Base-by-base conservation (phyloP, 1,140 invertebrate genomes). In the Apocrypta bakeri region DNA sequence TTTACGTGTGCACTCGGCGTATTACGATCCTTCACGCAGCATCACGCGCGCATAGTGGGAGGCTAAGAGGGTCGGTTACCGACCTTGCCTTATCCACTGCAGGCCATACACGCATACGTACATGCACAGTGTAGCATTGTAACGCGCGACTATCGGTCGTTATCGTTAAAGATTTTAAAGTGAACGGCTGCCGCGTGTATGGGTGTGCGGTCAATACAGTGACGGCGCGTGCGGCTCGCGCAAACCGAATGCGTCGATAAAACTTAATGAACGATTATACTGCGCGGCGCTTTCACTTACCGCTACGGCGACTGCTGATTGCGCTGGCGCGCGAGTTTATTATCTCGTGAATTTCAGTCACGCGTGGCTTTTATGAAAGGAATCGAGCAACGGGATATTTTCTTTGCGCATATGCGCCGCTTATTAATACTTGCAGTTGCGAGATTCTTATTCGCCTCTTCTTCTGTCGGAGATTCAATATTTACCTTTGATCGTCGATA, bases 21-120 rank as follows among this genome's bases (percentile, higher is more conserved):
- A 63, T 69, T 64, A 74, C 31, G n/a, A n/a, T 68, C 64, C 42
- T 48, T 48, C 12, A 48, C 42, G 42, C 42, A 25, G 61, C n/a
- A 25, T 64, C 61, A 25, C 7, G 4, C 9, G 61, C 24, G 11
- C 1, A 25, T 64, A 78, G 63, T 31, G 56, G 69, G 73, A 75
- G 48, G 42, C 29, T 56, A 68, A 42, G 80, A 82, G 83, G 84
- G 82, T 86, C 85, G 85, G 85, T 88, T 88, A 85, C 81, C 84
- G 85, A 89, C 87, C 87, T 89, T 88, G 86, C 83, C 80, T 86
- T 88, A 89, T 89, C 85, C 82, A n/a, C 2, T 6, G 81, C 66
- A 6, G 56, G n/a, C n/a, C 29, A 17, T 4, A 17, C 42, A 11
- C 42, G 12, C 1, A 48, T 48, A 48, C n/a, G n/a, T n/a, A n/a